Conservation (phyloP, 2,797 vertebrate species). For the Sebastes oblongus region DNA sequence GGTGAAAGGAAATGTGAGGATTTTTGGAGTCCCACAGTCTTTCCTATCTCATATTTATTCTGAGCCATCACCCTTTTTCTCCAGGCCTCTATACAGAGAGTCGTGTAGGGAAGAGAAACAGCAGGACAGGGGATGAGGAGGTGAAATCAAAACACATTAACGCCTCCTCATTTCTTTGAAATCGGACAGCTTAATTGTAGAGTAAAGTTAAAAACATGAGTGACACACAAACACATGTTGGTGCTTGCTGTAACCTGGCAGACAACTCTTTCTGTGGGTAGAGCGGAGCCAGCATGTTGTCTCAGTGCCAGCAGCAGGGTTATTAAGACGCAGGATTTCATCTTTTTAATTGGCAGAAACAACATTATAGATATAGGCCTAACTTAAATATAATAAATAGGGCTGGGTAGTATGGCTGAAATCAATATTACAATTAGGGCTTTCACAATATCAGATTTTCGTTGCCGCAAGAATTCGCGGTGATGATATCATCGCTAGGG, state of each 20-base stretch:
- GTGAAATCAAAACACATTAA: slow-evolving; percentile 2
- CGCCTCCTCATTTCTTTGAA: neutral
- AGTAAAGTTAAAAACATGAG: slow-evolving; percentile 50
- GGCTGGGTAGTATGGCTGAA: neutral
- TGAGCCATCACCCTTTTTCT: neutral
- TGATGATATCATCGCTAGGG: neutral
- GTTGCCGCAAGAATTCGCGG: neutral
- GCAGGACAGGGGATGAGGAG: neutral
- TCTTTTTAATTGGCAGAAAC: neutral
- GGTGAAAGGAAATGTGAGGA: slow-evolving; percentile 35
- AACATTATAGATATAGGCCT: neutral
- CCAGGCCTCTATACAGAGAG: neutral
- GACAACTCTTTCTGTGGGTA: neutral
- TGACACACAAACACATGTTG: slow-evolving; percentile 47
- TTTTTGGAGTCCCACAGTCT: slow-evolving; percentile 18
- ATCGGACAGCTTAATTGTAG: slow-evolving; percentile 10
- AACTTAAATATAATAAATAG: neutral
- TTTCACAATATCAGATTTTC: neutral
- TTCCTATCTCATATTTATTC: slow-evolving; percentile 21
- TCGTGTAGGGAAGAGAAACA: neutral
- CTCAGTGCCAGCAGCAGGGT: neutral
- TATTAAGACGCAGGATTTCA: neutral
- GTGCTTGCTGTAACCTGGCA: slow-evolving; percentile 57
- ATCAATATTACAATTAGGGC: neutral
- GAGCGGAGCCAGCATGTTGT: neutral